Percentiles rank a stretch among this genome's conserved stretches.
phyloP scores from a whole-genome alignment of 2,888 invertebrate species.

The Sinhomidia bicolor region DNA sequence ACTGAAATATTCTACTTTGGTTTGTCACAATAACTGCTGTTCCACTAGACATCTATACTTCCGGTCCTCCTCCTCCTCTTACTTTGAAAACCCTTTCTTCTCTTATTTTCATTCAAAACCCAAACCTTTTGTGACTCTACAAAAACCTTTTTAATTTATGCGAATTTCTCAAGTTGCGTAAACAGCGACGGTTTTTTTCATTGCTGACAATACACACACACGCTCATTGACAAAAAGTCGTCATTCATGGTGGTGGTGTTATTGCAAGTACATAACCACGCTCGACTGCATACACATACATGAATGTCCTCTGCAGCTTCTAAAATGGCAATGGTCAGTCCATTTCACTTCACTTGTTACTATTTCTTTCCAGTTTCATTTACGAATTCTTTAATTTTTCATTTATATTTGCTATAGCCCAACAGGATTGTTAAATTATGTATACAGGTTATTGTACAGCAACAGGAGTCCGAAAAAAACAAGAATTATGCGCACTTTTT shows the following conservation, averaged over 20 bases:
- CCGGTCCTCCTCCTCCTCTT: neutral
- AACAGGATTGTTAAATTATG: neutral
- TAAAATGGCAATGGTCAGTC: neutral
- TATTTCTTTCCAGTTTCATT: neutral
- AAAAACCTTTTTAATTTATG: no score
- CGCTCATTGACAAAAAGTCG: no score
- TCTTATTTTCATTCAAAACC: neutral
- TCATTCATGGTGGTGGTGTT: no score
- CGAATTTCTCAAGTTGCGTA: no score
- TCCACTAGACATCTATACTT: conserved; percentile 74
- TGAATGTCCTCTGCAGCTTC: no score
- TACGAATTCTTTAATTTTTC: neutral
- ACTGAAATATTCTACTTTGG: conserved; percentile 63
- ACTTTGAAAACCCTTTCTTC: neutral
- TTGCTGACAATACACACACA: no score
- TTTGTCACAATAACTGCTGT: conserved; percentile 70
- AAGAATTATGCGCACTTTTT: neutral
- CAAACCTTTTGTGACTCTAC: neutral
- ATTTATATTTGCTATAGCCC: neutral
- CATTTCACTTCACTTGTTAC: neutral
- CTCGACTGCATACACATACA: no score
- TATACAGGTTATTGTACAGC: neutral
- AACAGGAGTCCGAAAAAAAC: neutral
- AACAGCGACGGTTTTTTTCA: neutral
- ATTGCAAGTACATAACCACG: no score